phyloP scores from a whole-genome alignment of 64 coral and sea anemone species.

The Pocillopora damicornis region DNA sequence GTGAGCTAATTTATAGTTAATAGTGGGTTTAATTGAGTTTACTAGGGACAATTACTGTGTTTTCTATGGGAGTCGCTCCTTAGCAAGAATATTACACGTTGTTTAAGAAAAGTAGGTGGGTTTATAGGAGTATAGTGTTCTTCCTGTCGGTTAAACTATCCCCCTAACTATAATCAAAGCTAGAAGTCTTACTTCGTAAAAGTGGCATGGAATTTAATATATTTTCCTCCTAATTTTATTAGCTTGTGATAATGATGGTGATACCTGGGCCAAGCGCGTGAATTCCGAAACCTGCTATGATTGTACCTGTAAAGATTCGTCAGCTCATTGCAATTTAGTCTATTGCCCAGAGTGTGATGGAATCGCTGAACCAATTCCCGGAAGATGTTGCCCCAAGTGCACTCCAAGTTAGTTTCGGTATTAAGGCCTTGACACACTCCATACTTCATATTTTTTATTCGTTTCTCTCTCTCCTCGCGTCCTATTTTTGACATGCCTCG shows the following conservation, averaged over 20 bases:
- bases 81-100: no score
- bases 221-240: not conserved
- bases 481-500: no score
- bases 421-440: not conserved
- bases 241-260: not conserved
- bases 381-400: slow-evolving; percentile 3
- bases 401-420: not conserved
- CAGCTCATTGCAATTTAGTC: not conserved
- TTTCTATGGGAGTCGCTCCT: no score
- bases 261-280: not conserved
- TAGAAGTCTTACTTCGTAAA: not conserved
- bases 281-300: not conserved
- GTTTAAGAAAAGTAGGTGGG: no score
- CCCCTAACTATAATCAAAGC: no score
- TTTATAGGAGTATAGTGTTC: no score
- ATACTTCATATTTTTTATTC: not conserved
- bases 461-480: not conserved
- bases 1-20: no score
- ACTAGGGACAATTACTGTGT: no score
- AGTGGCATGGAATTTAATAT: no score
- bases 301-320: not conserved
- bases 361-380: not conserved
- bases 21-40: no score
- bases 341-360: not conserved
- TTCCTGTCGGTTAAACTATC: no score